phyloP scores from a whole-genome alignment of 1,140 invertebrate species.

The Drosophila pachea region DNA sequence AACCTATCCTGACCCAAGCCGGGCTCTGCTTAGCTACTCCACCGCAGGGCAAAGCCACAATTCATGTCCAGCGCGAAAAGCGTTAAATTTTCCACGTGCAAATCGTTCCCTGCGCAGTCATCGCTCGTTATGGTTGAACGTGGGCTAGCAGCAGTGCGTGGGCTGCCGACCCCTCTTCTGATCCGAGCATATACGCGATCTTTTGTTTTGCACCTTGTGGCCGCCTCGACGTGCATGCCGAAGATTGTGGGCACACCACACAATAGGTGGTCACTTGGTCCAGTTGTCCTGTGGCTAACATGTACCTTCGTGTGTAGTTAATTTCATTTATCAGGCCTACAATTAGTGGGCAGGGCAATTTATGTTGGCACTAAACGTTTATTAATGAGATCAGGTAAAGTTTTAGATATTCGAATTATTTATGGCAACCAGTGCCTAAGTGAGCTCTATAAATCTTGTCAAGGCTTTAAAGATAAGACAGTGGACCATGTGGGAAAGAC shows the following conservation, averaged over 20 bases:
- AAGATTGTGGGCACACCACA: conserved; percentile 11
- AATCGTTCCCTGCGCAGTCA: conserved; percentile 11
- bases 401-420: conserved; percentile 43
- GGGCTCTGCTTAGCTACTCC: conserved; percentile 3
- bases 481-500: background rate
- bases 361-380: conserved; percentile 61
- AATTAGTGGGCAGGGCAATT: conserved; percentile 51
- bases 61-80: conserved; percentile 49
- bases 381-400: conserved; percentile 61
- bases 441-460: conserved; percentile 62
- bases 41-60: conserved; percentile 50
- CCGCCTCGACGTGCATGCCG: background rate
- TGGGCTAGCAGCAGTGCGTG: conserved; percentile 21
- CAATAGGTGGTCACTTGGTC: conserved; percentile 47
- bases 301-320: conserved; percentile 37
- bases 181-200: too few relatives aligned
- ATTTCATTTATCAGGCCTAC: conserved; percentile 17
- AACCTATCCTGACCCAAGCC: background rate
- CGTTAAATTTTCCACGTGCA: conserved; percentile 59
- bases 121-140: conserved; percentile 25
- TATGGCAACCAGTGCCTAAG: conserved; percentile 30
- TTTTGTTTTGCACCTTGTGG: conserved; percentile 6
- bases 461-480: conserved; percentile 39
- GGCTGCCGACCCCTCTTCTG: background rate
- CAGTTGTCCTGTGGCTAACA: conserved; percentile 45